These are phyloP conservation scores for Boleophthalmus pectinirostris DNA, from an alignment of 2,113 vertebrate genomes.

Conservation along the genomic window DNA sequence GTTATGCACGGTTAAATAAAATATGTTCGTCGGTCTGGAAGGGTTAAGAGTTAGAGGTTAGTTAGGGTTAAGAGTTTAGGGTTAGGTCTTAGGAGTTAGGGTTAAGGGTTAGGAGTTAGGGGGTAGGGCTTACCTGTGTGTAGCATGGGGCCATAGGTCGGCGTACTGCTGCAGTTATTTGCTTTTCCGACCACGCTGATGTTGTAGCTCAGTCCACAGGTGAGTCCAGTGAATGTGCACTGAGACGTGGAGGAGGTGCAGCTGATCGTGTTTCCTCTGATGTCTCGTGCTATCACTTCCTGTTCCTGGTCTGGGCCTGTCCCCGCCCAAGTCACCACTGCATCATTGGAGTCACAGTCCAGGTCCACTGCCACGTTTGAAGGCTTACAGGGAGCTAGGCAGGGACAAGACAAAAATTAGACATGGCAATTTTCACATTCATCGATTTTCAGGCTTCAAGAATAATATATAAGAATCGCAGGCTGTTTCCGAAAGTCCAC, in stretches of 20 bases:
- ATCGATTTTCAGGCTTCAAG: too few species aligned
- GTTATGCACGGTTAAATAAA: too few species aligned
- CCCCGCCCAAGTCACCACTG: constrained; percentile 68
- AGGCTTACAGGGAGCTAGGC: constrained; percentile 75
- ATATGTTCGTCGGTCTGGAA: too few species aligned
- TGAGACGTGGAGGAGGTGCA: constrained; percentile 67
- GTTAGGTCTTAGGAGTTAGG: too few species aligned
- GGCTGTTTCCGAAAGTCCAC: too few species aligned
- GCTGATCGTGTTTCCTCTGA: constrained; percentile 27
- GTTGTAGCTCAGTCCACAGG: constrained; percentile 69
- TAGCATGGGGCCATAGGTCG: constrained; percentile 29
- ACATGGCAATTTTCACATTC: background rate
- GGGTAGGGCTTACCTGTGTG: constrained; percentile 51
- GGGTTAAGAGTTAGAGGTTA: too few species aligned
- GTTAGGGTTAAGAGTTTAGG: too few species aligned
- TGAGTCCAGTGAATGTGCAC: constrained; percentile 71
- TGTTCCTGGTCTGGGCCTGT: constrained; percentile 61
- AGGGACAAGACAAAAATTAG: background rate
- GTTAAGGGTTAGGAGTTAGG: too few species aligned
- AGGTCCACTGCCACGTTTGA: constrained; percentile 51
- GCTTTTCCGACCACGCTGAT: constrained; percentile 65
- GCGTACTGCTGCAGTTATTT: constrained; percentile 57
- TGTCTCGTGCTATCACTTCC: constrained; percentile 56
- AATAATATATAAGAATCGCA: too few species aligned
- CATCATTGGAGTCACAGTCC: constrained; percentile 66